Evolutionary conservation across 2,113 vertebrate species (phyloP), one percentile per base, ranked within the genome.

Genomic region (Eubucco bourcierii): DNA sequence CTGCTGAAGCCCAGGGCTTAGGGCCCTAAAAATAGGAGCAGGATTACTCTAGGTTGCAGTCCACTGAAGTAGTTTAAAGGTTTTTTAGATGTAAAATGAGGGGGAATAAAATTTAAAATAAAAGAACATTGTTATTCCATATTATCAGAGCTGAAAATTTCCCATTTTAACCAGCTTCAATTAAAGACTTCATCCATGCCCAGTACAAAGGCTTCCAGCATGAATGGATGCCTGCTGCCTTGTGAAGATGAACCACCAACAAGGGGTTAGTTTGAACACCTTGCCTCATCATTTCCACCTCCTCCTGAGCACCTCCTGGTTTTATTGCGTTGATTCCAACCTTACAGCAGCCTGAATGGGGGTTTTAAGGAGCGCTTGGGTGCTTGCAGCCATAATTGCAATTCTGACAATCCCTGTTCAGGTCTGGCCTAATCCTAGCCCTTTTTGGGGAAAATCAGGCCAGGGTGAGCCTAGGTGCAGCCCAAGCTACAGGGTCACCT

Each of bases 21-120:
- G 72, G 90, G 87, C 86, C 66, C 97, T 98, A 98, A 98, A 98
- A 98, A 98, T 98, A 98, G 97, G 96, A 97, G 75, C 84, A 93
- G 96, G 97, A 98, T 98, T 98, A 98, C 94, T 97, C 50, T 95
- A 80, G 95, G 84, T 83, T 98, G 94, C 94, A 97, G 95, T 96
- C 95, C 94, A 87, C 84, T 91, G 95, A 97, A 97, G 95, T 90
- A 95, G 91, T 97, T 96, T 96, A 95, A 97, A 96, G 63, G 81
- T 96, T 97, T 97, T 97, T 52, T 90, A 97, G 78, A 95, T 33
- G 25, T 73, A 47, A 66, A 87, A 80, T 12, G 6, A 55, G 11
- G 50, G 23, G 50, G 23, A 87, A 73, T 15, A 34, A 46, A 46
- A 46, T 16, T 46, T 7, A 46, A 46, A 6, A 46, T 16, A 17